Conservation (phyloP, 2,797 vertebrate genomes). For the Anniella stebbinsi region DNA sequence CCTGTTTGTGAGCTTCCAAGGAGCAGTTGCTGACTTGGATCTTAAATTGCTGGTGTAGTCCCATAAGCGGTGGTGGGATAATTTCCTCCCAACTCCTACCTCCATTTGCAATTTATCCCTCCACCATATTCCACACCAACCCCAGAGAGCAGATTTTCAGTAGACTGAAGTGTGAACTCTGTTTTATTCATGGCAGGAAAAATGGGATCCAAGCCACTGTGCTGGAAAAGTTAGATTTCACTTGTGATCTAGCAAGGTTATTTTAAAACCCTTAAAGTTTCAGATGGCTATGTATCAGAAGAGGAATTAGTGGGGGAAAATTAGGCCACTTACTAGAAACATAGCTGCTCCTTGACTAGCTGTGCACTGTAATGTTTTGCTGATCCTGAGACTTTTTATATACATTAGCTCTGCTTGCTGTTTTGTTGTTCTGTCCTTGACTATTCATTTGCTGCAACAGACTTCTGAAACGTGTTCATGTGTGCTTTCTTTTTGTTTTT, state of each 20-base stretch:
- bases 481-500: neutral
- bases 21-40: neutral
- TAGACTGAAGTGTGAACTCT: neutral
- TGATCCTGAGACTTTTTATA: neutral
- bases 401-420: neutral
- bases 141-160: neutral
- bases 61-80: neutral
- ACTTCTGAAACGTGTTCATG: neutral
- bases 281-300: neutral
- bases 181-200: neutral
- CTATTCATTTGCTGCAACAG: neutral
- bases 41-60: neutral
- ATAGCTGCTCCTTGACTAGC: neutral
- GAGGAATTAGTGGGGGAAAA: neutral
- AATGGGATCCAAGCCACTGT: neutral
- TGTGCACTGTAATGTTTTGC: neutral
- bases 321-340: neutral
- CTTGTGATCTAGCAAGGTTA: neutral
- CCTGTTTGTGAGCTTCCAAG: neutral
- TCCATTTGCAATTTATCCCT: neutral
- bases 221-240: neutral
- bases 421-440: neutral
- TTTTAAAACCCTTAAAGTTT: neutral
- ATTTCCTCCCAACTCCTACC: neutral
- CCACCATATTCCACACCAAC: neutral